Evolutionary conservation across 2,113 vertebrate genomes (phyloP).

Genomic region (Pagrus major): DNA sequence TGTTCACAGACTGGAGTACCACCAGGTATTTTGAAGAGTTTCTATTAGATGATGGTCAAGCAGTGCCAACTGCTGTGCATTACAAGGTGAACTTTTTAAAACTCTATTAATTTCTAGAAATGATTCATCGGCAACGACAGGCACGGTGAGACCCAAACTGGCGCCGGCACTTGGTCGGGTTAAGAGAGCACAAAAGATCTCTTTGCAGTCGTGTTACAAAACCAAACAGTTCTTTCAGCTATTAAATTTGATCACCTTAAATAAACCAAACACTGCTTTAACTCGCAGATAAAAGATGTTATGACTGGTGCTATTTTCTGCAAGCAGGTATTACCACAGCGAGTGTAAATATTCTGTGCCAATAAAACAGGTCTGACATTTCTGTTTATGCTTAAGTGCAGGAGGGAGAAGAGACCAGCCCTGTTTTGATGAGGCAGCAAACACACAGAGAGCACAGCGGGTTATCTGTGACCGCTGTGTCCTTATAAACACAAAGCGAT

Average conservation of each 20-base stretch:
- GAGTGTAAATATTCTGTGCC: slow-evolving; percentile 28
- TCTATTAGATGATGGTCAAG: neutral
- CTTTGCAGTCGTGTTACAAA: neutral
- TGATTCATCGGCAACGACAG: neutral
- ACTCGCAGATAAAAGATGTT: slow-evolving; percentile 5
- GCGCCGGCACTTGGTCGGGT: neutral
- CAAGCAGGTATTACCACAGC: neutral
- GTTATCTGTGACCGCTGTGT: slow-evolving; percentile 68
- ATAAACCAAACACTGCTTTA: slow-evolving; percentile 3
- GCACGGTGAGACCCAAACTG: neutral
- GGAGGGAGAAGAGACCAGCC: slow-evolving; percentile 25
- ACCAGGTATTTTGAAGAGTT: neutral
- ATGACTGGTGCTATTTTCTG: neutral
- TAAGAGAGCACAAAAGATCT: neutral
- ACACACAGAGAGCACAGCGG: slow-evolving; percentile 49
- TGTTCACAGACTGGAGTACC: neutral
- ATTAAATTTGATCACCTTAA: neutral
- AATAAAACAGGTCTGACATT: slow-evolving; percentile 47
- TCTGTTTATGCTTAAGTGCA: slow-evolving; percentile 45
- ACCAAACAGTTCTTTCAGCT: neutral
- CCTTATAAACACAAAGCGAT: slow-evolving; percentile 75
- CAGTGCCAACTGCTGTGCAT: neutral
- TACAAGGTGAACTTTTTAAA: neutral
- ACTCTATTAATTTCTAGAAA: neutral
- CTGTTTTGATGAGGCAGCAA: slow-evolving; percentile 64